Base-by-base conservation (phyloP, 2,888 invertebrate genomes). In the Caenorhabditis wallacei region DNA sequence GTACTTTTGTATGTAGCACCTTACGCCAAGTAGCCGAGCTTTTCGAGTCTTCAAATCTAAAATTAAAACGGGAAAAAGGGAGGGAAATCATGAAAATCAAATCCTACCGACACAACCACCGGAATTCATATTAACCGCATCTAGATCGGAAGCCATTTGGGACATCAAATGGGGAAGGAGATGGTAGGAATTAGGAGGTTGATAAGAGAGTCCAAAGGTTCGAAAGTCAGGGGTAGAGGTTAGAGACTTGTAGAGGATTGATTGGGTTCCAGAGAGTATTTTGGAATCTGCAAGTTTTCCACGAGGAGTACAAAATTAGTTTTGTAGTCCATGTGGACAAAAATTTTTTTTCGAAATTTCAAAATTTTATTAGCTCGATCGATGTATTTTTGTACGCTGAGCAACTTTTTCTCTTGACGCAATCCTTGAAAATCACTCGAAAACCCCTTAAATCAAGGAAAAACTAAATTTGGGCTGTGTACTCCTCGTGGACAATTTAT, bases 21-120 rank as follows among this genome's bases (percentile, higher is more conserved):
- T 78, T 64, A 16, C 78, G 57, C 82, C 82, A 82, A 43, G 56
- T 40, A 13, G 82, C 71, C 18, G 72, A 51, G 18, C 20, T 70
- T 37, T 61, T 56, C 40, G 81, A 69, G 18, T 69, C 81, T 79
- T 79, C 48, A 71, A 79, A 48, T 26, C 64, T 74, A 63, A 11
- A 64, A 74, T 66, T 43, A 74, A 43, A 26, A 53, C 51, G n/a
- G 40, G 46, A 46, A 79, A 35, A 57, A 35, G 57, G 79, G 26
- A 35, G 48, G 18, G 46, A 18, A 18, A 18, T 48, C 16, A n/a
- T 16, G 2, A 11, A 35, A 18, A 24, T 18, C 43, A 51, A 59
- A 43, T 66, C 71, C 37, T 59, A 78, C 75, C 76, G 59, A 72
- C 72, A 71, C 82, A 82, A 68, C 76, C 82, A 43, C 82, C 82